Conservation (phyloP, 2,797 vertebrate genomes). For the Acanthurus lineatus region DNA sequence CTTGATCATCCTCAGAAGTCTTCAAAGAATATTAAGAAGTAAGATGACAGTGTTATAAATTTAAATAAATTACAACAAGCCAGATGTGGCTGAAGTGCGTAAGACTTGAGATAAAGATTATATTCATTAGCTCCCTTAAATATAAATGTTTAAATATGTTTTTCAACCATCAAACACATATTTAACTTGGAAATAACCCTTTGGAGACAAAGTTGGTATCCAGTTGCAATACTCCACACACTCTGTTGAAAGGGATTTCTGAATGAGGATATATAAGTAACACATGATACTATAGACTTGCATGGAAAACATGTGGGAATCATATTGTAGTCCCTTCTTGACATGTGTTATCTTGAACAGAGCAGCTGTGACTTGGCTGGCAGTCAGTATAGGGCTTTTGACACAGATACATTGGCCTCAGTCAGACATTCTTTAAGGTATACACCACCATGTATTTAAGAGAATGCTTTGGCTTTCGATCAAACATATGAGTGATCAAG, state of each 20-base stretch:
- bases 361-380: conserved; percentile 67
- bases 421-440: conserved; percentile 40
- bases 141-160: not conserved
- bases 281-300: conserved; percentile 35
- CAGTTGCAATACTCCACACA: not conserved
- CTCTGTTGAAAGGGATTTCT: conserved; percentile 40
- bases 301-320: conserved; percentile 68
- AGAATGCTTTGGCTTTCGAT: conserved; percentile 9
- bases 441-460: not conserved
- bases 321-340: conserved; percentile 54
- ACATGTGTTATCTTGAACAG: conserved; percentile 71
- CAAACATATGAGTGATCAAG: not conserved
- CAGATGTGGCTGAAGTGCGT: not conserved
- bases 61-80: conserved; percentile 5
- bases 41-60: not conserved
- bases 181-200: not conserved
- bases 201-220: conserved; percentile 1
- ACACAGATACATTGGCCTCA: conserved; percentile 51
- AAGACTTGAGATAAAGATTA: not conserved
- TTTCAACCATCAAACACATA: not conserved
- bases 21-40: not conserved
- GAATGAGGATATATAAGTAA: conserved; percentile 51
- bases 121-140: not conserved
- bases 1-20: not conserved
- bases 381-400: conserved; percentile 39